Evolutionary conservation across 2,113 vertebrate genomes (phyloP), one percentile per base, ranked within the genome.

Genomic region (Porphyrio hochstetteri): DNA sequence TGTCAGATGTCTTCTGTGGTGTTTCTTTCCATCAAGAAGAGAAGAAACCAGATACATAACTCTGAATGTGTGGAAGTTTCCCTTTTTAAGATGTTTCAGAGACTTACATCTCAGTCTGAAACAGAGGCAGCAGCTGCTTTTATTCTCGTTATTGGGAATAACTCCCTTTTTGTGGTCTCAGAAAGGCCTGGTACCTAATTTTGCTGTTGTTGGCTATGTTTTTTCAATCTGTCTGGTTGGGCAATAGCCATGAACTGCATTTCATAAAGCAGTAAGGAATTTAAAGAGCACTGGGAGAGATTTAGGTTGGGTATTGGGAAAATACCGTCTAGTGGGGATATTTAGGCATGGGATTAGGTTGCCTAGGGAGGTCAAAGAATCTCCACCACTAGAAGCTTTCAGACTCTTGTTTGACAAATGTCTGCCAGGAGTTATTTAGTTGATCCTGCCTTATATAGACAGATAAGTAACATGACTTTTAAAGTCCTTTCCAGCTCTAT

Each of bases 401-500:
- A 56, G 53, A 71, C 65, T 78, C n/a, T 81, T 92, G 60, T 94
- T 94, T 95, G 76, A 84, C 52, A 78, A 81, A 83, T 55, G 52
- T 81, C 72, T 88, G 50, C 46, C 68, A 81, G 53, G 23, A 90
- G 33, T 90, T 86, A 77, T 81, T 88, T 92, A 63, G 64, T 70
- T 75, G 60, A 83, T 93, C 64, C 46, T 88, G 25, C 48, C 50
- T 88, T 77, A 85, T 27, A 65, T 7, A 77, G 63, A 36, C 21
- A 85, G 50, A 70, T 52, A 86, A 94, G 52, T 70, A 78, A 78
- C 33, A 71, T 52, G 60, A 91, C 23, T 36, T 95, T 94, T 86
- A 42, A 84, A 81, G 52, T 78, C 18, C 42, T 92, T 88, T 82
- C n/a, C 33, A 60, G 38, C 55, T 75, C 64, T 90, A 6, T 80